Conservation (phyloP, 2,113 vertebrate species). For the Pelecanus crispus region DNA sequence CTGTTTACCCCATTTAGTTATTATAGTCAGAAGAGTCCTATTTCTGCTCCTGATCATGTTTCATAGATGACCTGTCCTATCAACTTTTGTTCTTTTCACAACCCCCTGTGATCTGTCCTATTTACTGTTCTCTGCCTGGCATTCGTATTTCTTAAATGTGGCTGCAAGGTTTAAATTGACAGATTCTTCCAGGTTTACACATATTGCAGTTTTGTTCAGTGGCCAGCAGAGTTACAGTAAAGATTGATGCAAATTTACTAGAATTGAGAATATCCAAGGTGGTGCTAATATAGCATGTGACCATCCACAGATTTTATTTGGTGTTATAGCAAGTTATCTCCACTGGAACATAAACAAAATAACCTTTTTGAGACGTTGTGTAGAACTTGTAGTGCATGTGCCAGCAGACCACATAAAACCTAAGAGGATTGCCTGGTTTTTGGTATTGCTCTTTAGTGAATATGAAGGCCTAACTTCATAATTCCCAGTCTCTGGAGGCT, state of each 20-base stretch:
- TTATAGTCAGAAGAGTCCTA: neutral
- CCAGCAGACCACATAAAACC: neutral
- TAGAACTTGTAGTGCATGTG: neutral
- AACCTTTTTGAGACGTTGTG: neutral
- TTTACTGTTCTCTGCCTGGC: neutral
- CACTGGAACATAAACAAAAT: conserved; percentile 37
- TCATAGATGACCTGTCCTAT: neutral
- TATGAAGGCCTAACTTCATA: neutral
- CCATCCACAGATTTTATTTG: neutral
- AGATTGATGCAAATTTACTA: neutral
- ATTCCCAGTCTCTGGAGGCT: neutral
- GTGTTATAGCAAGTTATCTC: neutral
- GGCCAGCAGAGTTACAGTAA: neutral
- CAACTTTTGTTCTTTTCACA: neutral
- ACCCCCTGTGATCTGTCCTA: neutral
- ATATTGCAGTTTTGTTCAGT: neutral
- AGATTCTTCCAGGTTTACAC: neutral
- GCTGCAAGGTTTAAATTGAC: neutral
- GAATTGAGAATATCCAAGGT: neutral
- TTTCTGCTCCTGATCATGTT: neutral
- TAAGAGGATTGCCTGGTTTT: neutral
- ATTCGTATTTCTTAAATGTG: neutral
- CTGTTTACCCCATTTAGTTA: neutral
- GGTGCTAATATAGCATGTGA: neutral
- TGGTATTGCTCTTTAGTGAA: neutral